A percentile compares a stretch with the other conserved stretches of the same genome.
These are phyloP conservation scores for Sebastes vulpes DNA, from an alignment of 2,797 vertebrate species.

Conservation along the genomic window DNA sequence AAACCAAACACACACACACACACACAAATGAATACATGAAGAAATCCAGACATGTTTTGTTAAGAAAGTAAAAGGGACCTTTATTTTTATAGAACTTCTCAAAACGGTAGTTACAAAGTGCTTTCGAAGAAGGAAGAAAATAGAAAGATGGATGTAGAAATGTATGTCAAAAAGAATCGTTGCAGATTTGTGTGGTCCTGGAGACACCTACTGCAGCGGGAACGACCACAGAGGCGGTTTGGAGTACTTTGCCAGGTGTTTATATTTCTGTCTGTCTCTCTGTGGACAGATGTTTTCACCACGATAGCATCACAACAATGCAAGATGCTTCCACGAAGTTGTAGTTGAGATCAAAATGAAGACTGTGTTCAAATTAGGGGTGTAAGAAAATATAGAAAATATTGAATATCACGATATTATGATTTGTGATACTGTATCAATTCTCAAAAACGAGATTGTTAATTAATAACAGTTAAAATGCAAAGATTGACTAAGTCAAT, in stretches of 20 bases:
- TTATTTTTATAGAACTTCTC: constrained; percentile 13
- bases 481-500: no score
- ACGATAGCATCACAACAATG: not conserved
- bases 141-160: not conserved
- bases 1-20: constrained; percentile 33
- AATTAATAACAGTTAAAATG: no score
- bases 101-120: constrained; percentile 7
- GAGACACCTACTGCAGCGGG: not conserved
- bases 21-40: constrained; percentile 7
- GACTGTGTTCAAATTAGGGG: no score
- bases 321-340: fast-evolving
- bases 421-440: no score
- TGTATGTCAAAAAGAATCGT: not conserved
- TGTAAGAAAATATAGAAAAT: no score
- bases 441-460: no score
- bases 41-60: constrained; percentile 9
- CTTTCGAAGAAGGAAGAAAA: not conserved
- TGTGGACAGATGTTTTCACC: not conserved
- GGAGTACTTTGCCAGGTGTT: not conserved
- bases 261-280: not conserved
- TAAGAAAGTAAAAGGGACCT: not conserved
- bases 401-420: no score
- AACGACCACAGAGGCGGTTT: not conserved
- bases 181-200: not conserved
- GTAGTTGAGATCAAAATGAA: no score